Evolutionary conservation across 2,113 vertebrate genomes (phyloP).

Genomic region (Hyperopisus bebe): DNA sequence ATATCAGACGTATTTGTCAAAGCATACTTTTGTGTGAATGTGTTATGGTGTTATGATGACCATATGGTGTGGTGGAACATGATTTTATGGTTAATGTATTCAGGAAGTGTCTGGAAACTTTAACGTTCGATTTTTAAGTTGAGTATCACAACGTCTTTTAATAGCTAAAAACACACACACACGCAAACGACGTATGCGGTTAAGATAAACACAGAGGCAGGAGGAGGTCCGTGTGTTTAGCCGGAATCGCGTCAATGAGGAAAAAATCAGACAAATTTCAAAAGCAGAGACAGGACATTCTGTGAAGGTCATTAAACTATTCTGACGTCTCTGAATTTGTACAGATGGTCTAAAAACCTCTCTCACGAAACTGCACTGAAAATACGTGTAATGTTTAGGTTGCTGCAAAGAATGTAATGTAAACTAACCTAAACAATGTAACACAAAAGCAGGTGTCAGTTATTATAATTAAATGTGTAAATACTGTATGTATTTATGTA

Average conservation of each 20-base stretch:
- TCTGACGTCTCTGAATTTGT: not conserved
- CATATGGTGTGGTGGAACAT: not conserved
- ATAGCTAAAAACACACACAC: not conserved
- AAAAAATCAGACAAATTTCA: not conserved
- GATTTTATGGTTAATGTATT: not conserved
- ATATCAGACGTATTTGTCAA: not conserved
- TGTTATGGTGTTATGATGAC: not conserved
- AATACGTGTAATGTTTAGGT: not conserved
- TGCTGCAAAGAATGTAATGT: not conserved
- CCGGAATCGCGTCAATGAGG: not conserved
- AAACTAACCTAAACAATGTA: not conserved
- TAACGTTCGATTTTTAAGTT: not conserved
- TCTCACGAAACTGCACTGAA: not conserved
- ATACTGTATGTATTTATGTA: not conserved
- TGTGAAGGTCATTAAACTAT: not conserved
- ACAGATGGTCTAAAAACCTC: not conserved
- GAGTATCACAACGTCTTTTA: not conserved
- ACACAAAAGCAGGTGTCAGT: not conserved
- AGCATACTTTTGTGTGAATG: not conserved
- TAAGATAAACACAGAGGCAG: not conserved
- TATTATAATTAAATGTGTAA: not conserved
- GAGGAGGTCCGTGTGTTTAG: not conserved
- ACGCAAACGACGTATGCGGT: not conserved
- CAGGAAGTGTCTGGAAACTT: not conserved
- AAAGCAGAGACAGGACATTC: not conserved